Evolutionary conservation across 2,888 invertebrate species (phyloP).

Genomic region (Polyploca ridens): DNA sequence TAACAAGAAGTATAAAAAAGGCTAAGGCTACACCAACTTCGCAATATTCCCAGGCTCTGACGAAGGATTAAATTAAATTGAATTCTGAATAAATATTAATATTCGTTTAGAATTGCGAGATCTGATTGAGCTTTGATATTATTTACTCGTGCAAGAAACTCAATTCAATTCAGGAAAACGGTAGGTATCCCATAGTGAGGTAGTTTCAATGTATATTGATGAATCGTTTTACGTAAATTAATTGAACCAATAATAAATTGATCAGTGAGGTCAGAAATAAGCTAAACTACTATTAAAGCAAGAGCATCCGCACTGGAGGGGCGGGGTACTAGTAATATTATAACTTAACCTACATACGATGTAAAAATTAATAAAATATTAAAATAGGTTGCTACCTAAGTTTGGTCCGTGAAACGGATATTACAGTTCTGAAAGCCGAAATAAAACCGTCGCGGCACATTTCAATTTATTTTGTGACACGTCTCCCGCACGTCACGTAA

Average conservation of each 20-base stretch:
- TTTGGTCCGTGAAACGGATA: constrained; percentile 24
- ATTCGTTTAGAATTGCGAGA: background rate
- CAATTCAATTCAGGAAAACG: background rate
- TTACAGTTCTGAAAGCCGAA: constrained; percentile 24
- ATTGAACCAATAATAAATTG: no score
- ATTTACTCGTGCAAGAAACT: constrained; percentile 4
- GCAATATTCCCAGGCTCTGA: background rate
- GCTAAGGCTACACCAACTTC: background rate
- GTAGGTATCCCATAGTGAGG: background rate
- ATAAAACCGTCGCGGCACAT: constrained; percentile 39
- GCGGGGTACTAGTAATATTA: background rate
- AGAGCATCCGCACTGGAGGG: no score
- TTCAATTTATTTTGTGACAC: constrained; percentile 41
- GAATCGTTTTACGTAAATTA: no score
- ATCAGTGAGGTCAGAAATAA: no score
- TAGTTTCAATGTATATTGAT: no score
- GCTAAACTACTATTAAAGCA: no score
- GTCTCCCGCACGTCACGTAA: constrained; percentile 23
- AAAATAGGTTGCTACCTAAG: constrained; percentile 21
- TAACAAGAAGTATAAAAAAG: no score
- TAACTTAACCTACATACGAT: background rate
- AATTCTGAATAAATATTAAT: background rate
- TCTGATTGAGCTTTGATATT: constrained; percentile 4
- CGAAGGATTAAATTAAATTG: background rate
- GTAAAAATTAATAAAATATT: constrained; percentile 12